phyloP scores from a whole-genome alignment of 2,113 vertebrate species.

The Aplodontia rufa region DNA sequence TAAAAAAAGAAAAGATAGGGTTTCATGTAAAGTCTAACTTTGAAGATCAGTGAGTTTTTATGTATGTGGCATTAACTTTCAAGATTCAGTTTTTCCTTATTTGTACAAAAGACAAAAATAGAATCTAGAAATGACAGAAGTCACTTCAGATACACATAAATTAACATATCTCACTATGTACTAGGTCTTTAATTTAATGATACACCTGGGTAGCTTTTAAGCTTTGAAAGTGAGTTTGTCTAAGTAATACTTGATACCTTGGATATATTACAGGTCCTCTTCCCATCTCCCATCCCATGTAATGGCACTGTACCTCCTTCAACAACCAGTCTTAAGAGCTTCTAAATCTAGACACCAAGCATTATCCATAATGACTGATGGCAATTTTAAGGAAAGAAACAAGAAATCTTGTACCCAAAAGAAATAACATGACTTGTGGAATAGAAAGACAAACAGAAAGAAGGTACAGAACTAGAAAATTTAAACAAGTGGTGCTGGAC shows the following conservation, averaged over 20 bases:
- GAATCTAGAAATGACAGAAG: constrained; percentile 22
- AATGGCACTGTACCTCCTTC: neutral
- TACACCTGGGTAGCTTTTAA: neutral
- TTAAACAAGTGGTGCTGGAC: too few species aligned
- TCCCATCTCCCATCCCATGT: neutral
- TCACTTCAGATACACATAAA: neutral
- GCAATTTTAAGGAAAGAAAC: neutral
- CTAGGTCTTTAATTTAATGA: neutral
- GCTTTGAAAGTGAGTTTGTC: constrained; percentile 9
- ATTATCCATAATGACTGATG: neutral
- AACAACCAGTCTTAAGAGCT: neutral
- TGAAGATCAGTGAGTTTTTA: neutral
- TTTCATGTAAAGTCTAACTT: neutral
- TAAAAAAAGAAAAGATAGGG: neutral
- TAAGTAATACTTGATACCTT: neutral
- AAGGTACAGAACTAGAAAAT: neutral
- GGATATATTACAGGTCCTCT: neutral
- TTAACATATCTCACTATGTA: constrained; percentile 21
- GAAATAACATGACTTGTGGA: neutral
- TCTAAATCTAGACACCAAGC: neutral
- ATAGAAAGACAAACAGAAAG: neutral
- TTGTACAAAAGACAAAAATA: neutral
- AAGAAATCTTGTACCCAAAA: neutral
- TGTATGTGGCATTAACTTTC: neutral
- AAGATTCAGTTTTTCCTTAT: constrained; percentile 38